Percentiles rank a stretch among this genome's conserved stretches.
phyloP scores from a whole-genome alignment of 2,888 invertebrate genomes.

The Caenorhabditis parvicauda region DNA sequence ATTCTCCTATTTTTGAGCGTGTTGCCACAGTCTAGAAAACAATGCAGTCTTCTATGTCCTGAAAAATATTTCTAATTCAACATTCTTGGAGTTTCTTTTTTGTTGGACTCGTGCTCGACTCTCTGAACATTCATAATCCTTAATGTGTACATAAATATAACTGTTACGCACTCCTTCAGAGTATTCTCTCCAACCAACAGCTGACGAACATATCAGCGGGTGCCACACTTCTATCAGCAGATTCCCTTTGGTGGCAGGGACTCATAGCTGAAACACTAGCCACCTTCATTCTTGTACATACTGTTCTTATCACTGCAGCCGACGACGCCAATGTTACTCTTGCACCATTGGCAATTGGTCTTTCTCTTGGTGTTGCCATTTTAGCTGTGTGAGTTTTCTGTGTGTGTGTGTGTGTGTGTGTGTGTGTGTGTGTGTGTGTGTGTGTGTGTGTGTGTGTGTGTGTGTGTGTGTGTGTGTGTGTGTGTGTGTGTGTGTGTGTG shows the following conservation, averaged over 20 bases:
- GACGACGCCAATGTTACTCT: constrained; percentile 57
- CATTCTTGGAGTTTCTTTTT: constrained; percentile 4
- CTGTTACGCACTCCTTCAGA: constrained; percentile 8
- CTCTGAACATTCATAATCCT: background rate
- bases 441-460: no score
- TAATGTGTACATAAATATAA: background rate
- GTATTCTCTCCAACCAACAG: constrained; percentile 28
- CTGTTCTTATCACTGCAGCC: constrained; percentile 63
- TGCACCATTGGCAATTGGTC: constrained; percentile 64
- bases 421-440: no score
- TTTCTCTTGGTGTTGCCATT: constrained; percentile 63
- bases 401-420: no score
- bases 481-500: no score
- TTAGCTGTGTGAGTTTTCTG: constrained; percentile 61
- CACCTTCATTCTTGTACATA: constrained; percentile 62
- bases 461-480: no score
- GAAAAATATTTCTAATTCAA: background rate
- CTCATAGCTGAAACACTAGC: constrained; percentile 57
- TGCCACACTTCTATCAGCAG: constrained; percentile 29
- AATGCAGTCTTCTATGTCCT: background rate
- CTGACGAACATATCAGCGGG: constrained; percentile 19
- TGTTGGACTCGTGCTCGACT: background rate
- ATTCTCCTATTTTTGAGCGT: no score
- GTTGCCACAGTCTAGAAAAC: no score
- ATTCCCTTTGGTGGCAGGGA: constrained; percentile 43